These are phyloP conservation scores for Cheirogaleus medius DNA, from an alignment of 2,113 vertebrate genomes.

Conservation along the genomic window DNA sequence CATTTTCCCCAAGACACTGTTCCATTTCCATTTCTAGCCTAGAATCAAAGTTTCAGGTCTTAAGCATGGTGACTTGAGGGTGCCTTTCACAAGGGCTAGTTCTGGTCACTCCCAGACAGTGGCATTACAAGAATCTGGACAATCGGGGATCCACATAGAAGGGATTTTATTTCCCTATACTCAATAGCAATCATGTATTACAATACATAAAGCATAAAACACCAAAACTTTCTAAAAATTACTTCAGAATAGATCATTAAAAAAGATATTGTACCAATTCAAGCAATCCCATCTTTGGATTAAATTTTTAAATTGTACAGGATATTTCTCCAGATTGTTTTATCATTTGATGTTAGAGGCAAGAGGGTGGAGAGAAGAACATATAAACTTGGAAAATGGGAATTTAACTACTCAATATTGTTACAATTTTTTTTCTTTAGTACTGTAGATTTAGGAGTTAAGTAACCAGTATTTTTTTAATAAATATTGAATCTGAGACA, in stretches of 20 bases:
- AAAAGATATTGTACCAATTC: neutral
- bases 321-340: constrained; percentile 6
- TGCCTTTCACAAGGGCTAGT: neutral
- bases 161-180: neutral
- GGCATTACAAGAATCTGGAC: neutral
- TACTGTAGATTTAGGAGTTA: neutral
- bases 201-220: constrained; percentile 26
- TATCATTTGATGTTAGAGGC: neutral
- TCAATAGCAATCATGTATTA: neutral
- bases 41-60: neutral
- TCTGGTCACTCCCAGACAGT: neutral
- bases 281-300: neutral
- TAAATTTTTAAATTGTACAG: neutral
- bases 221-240: neutral
- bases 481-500: constrained; percentile 12
- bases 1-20: neutral
- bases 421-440: neutral
- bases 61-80: neutral
- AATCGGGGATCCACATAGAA: neutral
- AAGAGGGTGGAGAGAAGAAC: neutral
- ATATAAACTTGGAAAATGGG: neutral
- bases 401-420: neutral
- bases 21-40: neutral
- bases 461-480: neutral
- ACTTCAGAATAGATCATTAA: neutral